These are phyloP conservation scores for Austrolebias charrua DNA, from an alignment of 2,797 vertebrate species.

Conservation along the genomic window DNA sequence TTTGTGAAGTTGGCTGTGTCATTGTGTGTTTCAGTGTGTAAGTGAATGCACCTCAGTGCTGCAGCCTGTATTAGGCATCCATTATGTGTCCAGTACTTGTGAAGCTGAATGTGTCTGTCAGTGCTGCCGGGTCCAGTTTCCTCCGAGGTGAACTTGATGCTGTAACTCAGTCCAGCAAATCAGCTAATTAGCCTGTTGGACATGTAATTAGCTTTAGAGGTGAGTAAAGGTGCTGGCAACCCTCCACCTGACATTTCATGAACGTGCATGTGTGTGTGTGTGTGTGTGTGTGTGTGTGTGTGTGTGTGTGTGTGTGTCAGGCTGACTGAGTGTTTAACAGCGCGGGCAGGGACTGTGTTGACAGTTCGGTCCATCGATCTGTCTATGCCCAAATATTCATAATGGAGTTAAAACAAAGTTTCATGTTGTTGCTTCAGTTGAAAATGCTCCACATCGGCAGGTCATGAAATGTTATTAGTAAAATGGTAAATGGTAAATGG, in stretches of 20 bases:
- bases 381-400: too few relatives aligned
- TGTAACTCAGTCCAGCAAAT: conserved; percentile 56
- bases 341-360: too few relatives aligned
- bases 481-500: too few relatives aligned
- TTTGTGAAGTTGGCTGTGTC: background rate
- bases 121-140: conserved; percentile 42
- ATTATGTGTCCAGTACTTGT: background rate
- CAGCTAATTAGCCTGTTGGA: conserved; percentile 58
- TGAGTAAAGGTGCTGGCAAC: conserved; percentile 40
- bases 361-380: too few relatives aligned
- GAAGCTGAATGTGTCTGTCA: conserved; percentile 13
- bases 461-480: too few relatives aligned
- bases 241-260: conserved; percentile 25
- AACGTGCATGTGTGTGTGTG: conserved; percentile 5
- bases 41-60: background rate
- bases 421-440: too few relatives aligned
- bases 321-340: too few relatives aligned
- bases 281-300: conserved; percentile 18
- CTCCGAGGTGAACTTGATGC: conserved; percentile 54
- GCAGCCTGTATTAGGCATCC: background rate
- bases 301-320: background rate
- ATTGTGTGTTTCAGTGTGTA: background rate
- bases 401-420: too few relatives aligned
- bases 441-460: too few relatives aligned
- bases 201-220: conserved; percentile 52